Evolutionary conservation across 53 echinoderm and acorn worm genomes (phyloP).

Genomic region (Zoroaster sp.): DNA sequence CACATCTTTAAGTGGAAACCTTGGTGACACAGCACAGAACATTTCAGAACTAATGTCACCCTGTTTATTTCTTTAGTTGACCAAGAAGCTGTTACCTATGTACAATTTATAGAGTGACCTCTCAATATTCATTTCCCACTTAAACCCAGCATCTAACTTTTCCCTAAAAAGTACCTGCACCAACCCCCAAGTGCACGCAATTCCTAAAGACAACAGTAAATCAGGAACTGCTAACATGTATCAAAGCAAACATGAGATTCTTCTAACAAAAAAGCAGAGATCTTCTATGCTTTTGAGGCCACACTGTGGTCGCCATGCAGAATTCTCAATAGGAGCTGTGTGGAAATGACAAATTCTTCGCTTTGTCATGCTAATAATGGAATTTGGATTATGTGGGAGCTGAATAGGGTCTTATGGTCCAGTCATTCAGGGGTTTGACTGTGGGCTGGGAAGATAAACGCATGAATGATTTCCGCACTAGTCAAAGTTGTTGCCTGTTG

Average conservation of each 20-base stretch:
- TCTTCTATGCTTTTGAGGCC: neutral
- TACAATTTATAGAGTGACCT: no score
- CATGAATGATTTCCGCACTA: neutral
- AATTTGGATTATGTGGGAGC: conserved; percentile 28
- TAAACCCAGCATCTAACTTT: no score
- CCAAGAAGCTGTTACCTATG: no score
- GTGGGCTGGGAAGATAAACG: neutral
- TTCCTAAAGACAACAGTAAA: no score
- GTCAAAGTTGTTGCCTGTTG: neutral
- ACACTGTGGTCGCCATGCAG: neutral
- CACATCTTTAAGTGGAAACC: no score
- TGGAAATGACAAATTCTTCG: conserved; percentile 7
- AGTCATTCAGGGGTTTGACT: neutral
- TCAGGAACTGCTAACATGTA: no score
- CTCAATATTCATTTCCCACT: no score
- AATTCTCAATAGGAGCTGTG: neutral
- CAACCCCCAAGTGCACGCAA: no score
- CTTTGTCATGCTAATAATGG: conserved; percentile 20
- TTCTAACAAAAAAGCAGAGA: neutral
- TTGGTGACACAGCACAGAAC: no score
- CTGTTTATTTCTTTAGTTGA: no score
- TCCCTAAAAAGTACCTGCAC: no score
- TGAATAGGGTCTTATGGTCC: neutral
- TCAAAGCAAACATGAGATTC: neutral
- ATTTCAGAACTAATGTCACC: no score